These are phyloP conservation scores for Adelphocoris suturalis DNA, from an alignment of 2,888 invertebrate species.

Conservation along the genomic window DNA sequence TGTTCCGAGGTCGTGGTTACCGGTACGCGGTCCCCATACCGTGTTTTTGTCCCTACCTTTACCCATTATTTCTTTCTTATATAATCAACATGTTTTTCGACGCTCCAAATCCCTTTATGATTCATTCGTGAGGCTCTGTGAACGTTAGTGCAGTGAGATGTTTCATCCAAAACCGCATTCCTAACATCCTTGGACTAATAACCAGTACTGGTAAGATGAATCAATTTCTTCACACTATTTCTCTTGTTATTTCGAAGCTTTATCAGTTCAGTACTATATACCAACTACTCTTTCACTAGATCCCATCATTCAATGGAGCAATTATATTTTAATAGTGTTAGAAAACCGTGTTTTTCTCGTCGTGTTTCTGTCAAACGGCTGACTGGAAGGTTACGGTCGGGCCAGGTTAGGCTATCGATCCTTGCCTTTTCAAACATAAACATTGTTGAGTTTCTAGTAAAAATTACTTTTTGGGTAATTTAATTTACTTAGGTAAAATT, in stretches of 20 bases:
- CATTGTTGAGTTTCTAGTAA: background rate
- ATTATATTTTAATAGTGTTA: background rate
- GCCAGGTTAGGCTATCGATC: conserved; percentile 7
- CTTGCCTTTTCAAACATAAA: background rate
- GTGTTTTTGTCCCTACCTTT: background rate
- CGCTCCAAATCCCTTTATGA: background rate
- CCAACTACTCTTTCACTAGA: background rate
- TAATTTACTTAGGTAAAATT: background rate
- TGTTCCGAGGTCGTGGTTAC: conserved; percentile 3
- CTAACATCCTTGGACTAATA: background rate
- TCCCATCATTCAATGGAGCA: background rate
- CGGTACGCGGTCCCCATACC: background rate
- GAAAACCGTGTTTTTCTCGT: background rate
- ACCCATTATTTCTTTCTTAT: background rate
- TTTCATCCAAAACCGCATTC: background rate
- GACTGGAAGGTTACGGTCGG: background rate
- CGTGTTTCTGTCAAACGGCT: conserved; percentile 19
- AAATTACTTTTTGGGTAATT: background rate
- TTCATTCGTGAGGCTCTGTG: conserved; percentile 7
- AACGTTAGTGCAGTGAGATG: background rate
- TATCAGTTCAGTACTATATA: background rate
- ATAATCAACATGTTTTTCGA: background rate
- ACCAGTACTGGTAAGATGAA: background rate
- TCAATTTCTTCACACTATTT: background rate
- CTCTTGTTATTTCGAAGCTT: background rate